Evolutionary conservation across 2,797 vertebrate species (phyloP), one percentile per base, ranked within the genome.

Genomic region (Argyrosomus regius): DNA sequence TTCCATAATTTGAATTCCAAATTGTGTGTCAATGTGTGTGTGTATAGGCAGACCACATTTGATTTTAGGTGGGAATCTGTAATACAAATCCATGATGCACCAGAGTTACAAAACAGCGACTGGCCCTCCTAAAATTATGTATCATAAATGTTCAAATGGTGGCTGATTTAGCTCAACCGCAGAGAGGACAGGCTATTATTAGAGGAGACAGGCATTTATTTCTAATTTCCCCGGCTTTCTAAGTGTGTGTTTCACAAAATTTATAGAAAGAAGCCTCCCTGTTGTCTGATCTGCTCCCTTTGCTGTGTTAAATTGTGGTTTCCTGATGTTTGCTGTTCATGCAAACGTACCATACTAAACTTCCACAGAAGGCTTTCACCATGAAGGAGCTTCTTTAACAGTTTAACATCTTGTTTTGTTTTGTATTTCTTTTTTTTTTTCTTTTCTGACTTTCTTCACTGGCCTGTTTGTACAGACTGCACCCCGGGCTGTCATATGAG

Each of bases 101-200:
- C 56, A 49, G 58, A 45, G 64, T 31, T 59, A 58, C 68, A 72
- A 79, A 72, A 74, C 72, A 77, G 35, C 75, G 69, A 76, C 52
- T 26, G 56, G 39, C 59, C 52, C 22, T 60, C 52, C 60, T 56
- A 75, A 80, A 78, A 81, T 89, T 87, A 78, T 61, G 70, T 41
- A 64, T 80, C 85, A 81, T 84, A 89, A 87, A 88, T 75, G 76
- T 85, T 89, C 60, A 84, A 82, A 86, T 85, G 17, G 74, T 43
- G 52, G 56, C 74, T 82, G 83, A 77, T 88, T 84, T 73, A 82
- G 78, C 83, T 85, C 59, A 52, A 77, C 77, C 59, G 31, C 60
- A 72, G 64, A 39, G 45, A 64, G 70, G 54, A 73, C 49, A 82
- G 62, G n/a, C 73, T 73, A 72, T 86, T 85, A 85, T 85, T 81